phyloP scores from a whole-genome alignment of 2,888 invertebrate genomes.

The Polydrusus cervinus region DNA sequence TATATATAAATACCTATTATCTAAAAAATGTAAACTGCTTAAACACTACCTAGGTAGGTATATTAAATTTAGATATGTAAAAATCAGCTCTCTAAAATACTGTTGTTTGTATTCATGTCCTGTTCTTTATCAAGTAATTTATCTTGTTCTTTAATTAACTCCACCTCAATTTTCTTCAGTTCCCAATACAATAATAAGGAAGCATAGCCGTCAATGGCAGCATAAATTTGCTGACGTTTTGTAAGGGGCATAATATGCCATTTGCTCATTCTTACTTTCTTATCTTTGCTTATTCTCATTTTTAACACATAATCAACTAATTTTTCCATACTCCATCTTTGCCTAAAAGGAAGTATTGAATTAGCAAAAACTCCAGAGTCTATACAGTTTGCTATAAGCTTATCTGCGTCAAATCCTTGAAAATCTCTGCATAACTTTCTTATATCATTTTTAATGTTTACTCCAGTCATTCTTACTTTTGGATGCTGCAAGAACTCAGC shows the following conservation, averaged over 20 bases:
- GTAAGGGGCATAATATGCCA: slow-evolving; percentile 76
- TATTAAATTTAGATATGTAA: neutral
- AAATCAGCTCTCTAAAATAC: too few relatives aligned
- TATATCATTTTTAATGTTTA: slow-evolving; percentile 79
- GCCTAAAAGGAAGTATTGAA: slow-evolving; percentile 71
- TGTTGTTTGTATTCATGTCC: too few relatives aligned
- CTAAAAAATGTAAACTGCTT: too few relatives aligned
- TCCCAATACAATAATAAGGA: slow-evolving; percentile 47
- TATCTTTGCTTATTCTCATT: slow-evolving; percentile 74
- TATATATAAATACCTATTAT: too few relatives aligned
- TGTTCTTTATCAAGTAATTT: neutral
- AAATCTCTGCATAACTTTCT: slow-evolving; percentile 78
- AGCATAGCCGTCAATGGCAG: slow-evolving; percentile 78
- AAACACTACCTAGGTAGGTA: too few relatives aligned
- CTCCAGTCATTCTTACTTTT: slow-evolving; percentile 76
- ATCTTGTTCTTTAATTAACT: slow-evolving; percentile 9
- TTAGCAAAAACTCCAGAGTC: slow-evolving; percentile 77
- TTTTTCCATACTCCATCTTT: slow-evolving; percentile 77
- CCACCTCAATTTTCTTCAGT: slow-evolving; percentile 35
- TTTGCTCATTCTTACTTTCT: slow-evolving; percentile 75
- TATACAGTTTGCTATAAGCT: slow-evolving; percentile 75
- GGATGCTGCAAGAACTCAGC: slow-evolving; percentile 74
- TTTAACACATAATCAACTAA: slow-evolving; percentile 74
- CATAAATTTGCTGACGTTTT: slow-evolving; percentile 75
- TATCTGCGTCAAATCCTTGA: slow-evolving; percentile 73